Base-by-base conservation (phyloP, 2,888 invertebrate species). In the Plagodis dolabraria region DNA sequence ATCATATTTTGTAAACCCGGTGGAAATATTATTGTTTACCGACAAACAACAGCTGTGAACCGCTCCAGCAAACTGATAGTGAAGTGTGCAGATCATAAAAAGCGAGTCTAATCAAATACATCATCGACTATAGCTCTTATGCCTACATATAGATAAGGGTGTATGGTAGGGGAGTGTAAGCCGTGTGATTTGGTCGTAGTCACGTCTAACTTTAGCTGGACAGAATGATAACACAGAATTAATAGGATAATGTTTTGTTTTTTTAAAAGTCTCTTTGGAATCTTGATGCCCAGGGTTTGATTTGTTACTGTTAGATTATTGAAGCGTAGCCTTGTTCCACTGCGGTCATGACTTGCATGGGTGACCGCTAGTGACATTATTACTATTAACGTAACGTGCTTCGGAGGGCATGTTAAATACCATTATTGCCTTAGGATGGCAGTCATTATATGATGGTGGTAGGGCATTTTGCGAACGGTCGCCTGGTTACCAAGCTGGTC, bases 1-100 rank as follows among this genome's bases (percentile, higher is more conserved):
- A 36, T 34, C 46, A 59, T 49, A 63, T 45, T 53, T 47, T 51
- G 54, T 0, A 40, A 52, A 53, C 54, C 47, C 58, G 64, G 68
- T 74, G 70, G 69, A 69, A 77, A 69, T 64, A 65, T 70, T 64
- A 75, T 72, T 71, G 70, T 66, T 57, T 61, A 22, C 22, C 8
- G 5, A 36, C 59, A 66, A 63, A 60, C 54, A 57, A 11, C 22
- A 40, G 34, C 6, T 38, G 4, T 34, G 52, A 57, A 11, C 22
- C 35, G 34, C 6, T 38, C 2, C 11, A 10, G 38, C 51, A 47
- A 60, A 56, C 48, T 42, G 60, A 56, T 60, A 56, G 35, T 22
- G 43, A 5, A 35, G 48, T 45, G 52, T 52, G 53, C 33, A 44
- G 22, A 58, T n/a, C 40, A 51, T 55, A 54, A 62, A 48, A 57